phyloP scores from a whole-genome alignment of 1,140 invertebrate species.

The Liolophura sinensis region DNA sequence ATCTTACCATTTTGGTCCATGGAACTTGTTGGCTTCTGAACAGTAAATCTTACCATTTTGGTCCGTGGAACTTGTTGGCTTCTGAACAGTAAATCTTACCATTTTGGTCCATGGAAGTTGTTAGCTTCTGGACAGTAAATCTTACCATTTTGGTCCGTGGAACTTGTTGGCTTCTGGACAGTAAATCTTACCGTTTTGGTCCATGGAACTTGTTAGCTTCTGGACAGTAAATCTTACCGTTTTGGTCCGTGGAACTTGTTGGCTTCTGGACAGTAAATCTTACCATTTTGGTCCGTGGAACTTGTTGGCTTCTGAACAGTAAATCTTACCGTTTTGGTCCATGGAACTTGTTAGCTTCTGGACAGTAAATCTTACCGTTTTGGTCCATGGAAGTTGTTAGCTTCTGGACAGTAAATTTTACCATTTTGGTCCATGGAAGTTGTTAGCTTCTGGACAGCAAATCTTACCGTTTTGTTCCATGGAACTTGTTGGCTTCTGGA shows the following conservation, averaged over 20 bases:
- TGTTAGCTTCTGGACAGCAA: too few relatives aligned
- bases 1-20: constrained; percentile 21
- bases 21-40: constrained; percentile 19
- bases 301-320: constrained; percentile 15
- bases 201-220: constrained; percentile 23
- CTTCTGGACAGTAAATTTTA: too few relatives aligned
- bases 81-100: too few relatives aligned
- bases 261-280: too few relatives aligned
- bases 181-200: constrained; percentile 17
- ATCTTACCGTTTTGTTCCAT: constrained; percentile 20
- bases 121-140: too few relatives aligned
- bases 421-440: constrained; percentile 24
- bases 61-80: constrained; percentile 21
- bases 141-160: constrained; percentile 23
- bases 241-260: constrained; percentile 24
- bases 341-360: constrained; percentile 20
- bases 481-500: constrained; percentile 19
- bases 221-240: constrained; percentile 13
- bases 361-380: constrained; percentile 18
- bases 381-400: constrained; percentile 21
- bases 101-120: constrained; percentile 25
- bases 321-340: constrained; percentile 20
- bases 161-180: constrained; percentile 18
- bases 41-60: constrained; percentile 19
- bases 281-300: constrained; percentile 25